phyloP scores from a whole-genome alignment of 1,140 invertebrate species.

The Fopius arisanus region DNA sequence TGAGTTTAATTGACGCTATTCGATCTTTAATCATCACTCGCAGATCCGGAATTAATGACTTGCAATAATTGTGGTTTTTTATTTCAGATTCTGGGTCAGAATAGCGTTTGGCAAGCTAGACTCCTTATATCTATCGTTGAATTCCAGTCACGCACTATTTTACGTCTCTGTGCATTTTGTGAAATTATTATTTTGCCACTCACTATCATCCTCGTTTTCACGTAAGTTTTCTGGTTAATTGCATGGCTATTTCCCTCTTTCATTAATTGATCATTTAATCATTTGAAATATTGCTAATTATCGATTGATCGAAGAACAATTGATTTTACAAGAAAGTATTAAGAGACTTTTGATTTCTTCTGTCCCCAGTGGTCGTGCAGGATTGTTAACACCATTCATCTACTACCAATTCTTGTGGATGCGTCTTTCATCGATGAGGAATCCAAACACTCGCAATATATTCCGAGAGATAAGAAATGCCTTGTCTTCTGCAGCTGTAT shows the following conservation, averaged over 20 bases:
- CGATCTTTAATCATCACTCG: not conserved
- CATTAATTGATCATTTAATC: too few species aligned
- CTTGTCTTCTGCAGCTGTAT: conserved; percentile 43
- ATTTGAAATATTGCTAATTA: too few species aligned
- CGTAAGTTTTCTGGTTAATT: conserved; percentile 77
- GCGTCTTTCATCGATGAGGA: conserved; percentile 89
- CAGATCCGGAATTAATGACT: conserved; percentile 35
- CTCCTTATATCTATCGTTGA: conserved; percentile 86
- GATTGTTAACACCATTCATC: conserved; percentile 87
- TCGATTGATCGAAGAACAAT: too few species aligned
- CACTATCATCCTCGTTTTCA: conserved; percentile 81
- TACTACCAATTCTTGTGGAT: conserved; percentile 94
- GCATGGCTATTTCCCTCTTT: not conserved
- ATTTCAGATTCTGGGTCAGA: conserved; percentile 83
- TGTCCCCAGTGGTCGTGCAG: conserved; percentile 79
- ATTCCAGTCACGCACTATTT: conserved; percentile 85
- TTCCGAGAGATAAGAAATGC: conserved; percentile 73
- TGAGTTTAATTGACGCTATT: conserved; percentile 69
- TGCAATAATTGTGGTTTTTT: conserved; percentile 39
- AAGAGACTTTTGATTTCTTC: conserved; percentile 27
- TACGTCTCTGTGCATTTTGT: conserved; percentile 84
- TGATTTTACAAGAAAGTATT: too few species aligned
- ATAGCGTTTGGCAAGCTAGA: conserved; percentile 86
- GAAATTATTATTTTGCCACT: conserved; percentile 95
- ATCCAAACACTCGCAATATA: conserved; percentile 92